Conservation (phyloP, 2,797 vertebrate genomes). For the Argentina silus region DNA sequence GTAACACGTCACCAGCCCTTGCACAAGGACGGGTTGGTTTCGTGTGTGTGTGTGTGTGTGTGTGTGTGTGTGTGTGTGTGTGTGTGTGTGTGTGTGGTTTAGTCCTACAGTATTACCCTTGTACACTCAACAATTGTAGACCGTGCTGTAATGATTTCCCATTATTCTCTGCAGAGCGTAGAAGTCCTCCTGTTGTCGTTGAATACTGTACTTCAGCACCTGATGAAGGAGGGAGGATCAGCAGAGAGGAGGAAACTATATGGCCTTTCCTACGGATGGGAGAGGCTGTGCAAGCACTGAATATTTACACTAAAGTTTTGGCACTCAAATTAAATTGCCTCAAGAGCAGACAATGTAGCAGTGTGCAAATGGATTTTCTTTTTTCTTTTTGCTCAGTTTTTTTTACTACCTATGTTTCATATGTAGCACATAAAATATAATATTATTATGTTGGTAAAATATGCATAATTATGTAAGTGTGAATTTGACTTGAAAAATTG, state of each 20-base stretch:
- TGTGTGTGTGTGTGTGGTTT: no score
- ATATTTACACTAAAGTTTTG: slow-evolving; percentile 93
- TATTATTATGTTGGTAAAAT: slow-evolving; percentile 63
- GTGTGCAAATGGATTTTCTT: slow-evolving; percentile 87
- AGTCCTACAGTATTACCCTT: background rate
- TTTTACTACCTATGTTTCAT: slow-evolving; percentile 83
- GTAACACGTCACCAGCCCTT: slow-evolving; percentile 59
- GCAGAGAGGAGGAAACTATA: background rate
- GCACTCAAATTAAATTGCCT: slow-evolving; percentile 91
- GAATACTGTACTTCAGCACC: slow-evolving; percentile 74
- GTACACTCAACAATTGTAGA: background rate
- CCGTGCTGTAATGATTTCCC: background rate
- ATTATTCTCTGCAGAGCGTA: slow-evolving; percentile 74
- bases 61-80: no score
- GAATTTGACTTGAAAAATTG: slow-evolving; percentile 80
- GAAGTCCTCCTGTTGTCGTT: slow-evolving; percentile 73
- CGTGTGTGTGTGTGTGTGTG: no score
- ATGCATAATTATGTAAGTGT: slow-evolving; percentile 62
- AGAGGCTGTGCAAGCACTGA: slow-evolving; percentile 91
- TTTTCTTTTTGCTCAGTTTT: slow-evolving; percentile 69
- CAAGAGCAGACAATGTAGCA: slow-evolving; percentile 99
- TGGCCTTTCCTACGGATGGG: slow-evolving; percentile 75
- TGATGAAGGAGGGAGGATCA: background rate
- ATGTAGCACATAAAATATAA: slow-evolving; percentile 81
- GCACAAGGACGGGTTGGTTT: background rate